These are phyloP conservation scores for Lepidurus couesii DNA, from an alignment of 1,140 invertebrate genomes.

Conservation along the genomic window DNA sequence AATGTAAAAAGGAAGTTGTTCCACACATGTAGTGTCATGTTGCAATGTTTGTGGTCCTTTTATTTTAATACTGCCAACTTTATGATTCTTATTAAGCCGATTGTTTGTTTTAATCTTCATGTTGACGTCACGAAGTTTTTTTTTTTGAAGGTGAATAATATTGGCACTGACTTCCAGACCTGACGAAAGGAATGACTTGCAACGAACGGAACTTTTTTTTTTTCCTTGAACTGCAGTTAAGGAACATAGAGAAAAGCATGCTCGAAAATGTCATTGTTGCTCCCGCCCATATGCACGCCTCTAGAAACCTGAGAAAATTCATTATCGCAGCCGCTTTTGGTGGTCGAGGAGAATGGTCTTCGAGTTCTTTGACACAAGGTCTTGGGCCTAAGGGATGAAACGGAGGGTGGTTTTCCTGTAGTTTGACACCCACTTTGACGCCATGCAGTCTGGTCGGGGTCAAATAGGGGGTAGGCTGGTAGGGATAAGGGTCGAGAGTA, in stretches of 20 bases:
- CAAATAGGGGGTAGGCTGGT: background rate
- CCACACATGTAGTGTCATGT: no score
- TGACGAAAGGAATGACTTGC: no score
- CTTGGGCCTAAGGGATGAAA: background rate
- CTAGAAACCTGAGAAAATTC: background rate
- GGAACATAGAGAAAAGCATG: background rate
- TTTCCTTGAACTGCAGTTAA: no score
- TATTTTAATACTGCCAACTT: no score
- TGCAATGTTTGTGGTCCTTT: no score
- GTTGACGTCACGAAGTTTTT: no score
- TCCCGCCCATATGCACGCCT: background rate
- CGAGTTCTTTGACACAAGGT: background rate
- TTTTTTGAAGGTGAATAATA: no score
- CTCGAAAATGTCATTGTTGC: background rate
- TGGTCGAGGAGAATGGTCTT: background rate
- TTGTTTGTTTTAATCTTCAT: no score
- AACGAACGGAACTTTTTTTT: no score
- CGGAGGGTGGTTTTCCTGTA: background rate
- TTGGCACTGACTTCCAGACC: no score
- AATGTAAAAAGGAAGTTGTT: no score
- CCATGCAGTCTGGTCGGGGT: background rate
- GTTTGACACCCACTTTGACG: slow-evolving; percentile 7
- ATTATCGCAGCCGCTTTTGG: background rate
- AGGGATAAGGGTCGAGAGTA: background rate
- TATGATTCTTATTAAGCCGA: no score